Evolutionary conservation across 2,888 invertebrate species (phyloP).

Genomic region (Venusia cambrica): DNA sequence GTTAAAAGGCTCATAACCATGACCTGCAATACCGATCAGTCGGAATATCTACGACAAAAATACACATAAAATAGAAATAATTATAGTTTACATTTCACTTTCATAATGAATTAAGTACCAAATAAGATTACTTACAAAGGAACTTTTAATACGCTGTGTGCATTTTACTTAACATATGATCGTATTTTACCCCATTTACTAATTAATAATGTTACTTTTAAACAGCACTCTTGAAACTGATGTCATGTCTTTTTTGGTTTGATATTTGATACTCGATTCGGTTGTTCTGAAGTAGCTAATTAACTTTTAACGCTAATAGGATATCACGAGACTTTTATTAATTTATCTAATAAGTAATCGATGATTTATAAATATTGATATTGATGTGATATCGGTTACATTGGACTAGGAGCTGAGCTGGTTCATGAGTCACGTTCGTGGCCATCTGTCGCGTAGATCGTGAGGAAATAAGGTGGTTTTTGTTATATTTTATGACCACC

Average conservation of each 20-base stretch:
- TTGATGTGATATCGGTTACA: slow-evolving; percentile 62
- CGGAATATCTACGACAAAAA: too few relatives aligned
- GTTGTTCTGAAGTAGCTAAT: slow-evolving; percentile 42
- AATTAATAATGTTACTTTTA: slow-evolving; percentile 58
- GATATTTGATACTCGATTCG: slow-evolving; percentile 49
- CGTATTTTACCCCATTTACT: slow-evolving; percentile 46
- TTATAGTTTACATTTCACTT: too few relatives aligned
- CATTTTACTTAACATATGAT: not conserved
- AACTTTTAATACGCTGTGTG: slow-evolving; percentile 1
- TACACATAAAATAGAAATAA: too few relatives aligned
- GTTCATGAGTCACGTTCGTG: slow-evolving; percentile 74
- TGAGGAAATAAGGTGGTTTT: slow-evolving; percentile 64
- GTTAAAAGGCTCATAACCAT: too few relatives aligned
- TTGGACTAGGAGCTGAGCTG: slow-evolving; percentile 59
- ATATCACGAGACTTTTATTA: slow-evolving; percentile 34
- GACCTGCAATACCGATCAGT: too few relatives aligned
- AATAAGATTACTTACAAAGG: too few relatives aligned
- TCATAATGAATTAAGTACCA: too few relatives aligned
- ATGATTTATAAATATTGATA: slow-evolving; percentile 59
- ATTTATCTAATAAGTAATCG: slow-evolving; percentile 30
- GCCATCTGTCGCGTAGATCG: slow-evolving; percentile 77
- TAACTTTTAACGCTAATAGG: slow-evolving; percentile 31
- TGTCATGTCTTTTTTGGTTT: slow-evolving; percentile 57
- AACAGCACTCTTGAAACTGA: slow-evolving; percentile 45
- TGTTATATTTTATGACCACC: slow-evolving; percentile 46